Evolutionary conservation across 2,888 invertebrate genomes (phyloP).

Genomic region (Callyntrura sp.): DNA sequence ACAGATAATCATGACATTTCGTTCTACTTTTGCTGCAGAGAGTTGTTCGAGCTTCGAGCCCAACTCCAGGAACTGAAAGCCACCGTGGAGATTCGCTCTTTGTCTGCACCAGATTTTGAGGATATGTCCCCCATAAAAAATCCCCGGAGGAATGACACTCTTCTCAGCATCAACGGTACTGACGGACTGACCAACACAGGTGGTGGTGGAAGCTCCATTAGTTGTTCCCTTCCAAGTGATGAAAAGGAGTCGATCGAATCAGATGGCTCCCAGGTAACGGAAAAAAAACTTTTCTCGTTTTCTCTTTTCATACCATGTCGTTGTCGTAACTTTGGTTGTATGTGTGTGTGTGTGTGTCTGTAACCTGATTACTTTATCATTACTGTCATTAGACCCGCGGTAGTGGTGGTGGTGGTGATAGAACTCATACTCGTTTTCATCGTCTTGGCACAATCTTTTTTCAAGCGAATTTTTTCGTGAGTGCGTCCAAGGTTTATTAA

Average conservation of each 20-base stretch:
- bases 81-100: slow-evolving; percentile 82
- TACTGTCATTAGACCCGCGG: background rate
- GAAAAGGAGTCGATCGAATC: slow-evolving; percentile 84
- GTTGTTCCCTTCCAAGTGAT: slow-evolving; percentile 83
- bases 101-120: slow-evolving; percentile 82
- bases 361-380: slow-evolving; percentile 10
- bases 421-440: background rate
- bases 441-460: background rate
- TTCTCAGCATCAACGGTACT: slow-evolving; percentile 83
- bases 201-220: slow-evolving; percentile 79
- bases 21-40: slow-evolving; percentile 70
- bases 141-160: slow-evolving; percentile 82
- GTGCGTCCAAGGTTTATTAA: background rate
- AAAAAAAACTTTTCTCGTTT: background rate
- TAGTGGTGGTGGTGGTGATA: background rate
- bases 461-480: background rate
- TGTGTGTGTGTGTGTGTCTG: background rate
- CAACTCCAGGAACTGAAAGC: slow-evolving; percentile 83
- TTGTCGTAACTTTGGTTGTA: no score
- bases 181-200: slow-evolving; percentile 77
- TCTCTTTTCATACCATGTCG: no score
- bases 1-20: no score
- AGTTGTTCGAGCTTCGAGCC: slow-evolving; percentile 83
- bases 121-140: slow-evolving; percentile 81
- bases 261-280: slow-evolving; percentile 82